Percentiles rank a stretch among this genome's conserved stretches.
These are phyloP conservation scores for Caenorhabditis afra DNA, from an alignment of 2,888 invertebrate species.

Conservation along the genomic window DNA sequence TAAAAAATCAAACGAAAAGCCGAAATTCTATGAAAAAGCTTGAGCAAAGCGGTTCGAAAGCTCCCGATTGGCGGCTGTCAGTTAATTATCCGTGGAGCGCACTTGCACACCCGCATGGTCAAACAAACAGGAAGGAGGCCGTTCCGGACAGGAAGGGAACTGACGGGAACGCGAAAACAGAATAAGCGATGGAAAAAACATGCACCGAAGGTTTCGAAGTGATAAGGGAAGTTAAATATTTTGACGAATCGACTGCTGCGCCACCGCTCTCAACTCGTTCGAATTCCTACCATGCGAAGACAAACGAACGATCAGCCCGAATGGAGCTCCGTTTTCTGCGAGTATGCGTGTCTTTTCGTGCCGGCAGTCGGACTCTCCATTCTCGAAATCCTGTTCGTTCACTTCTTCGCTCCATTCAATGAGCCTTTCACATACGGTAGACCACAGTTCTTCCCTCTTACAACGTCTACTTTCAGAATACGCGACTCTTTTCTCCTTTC, in stretches of 20 bases:
- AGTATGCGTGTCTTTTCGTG: neutral
- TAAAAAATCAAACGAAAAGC: neutral
- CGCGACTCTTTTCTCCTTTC: neutral
- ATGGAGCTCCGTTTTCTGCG: neutral
- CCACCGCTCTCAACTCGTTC: no score
- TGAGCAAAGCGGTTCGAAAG: slow-evolving; percentile 17
- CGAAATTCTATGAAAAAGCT: neutral
- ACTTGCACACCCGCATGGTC: slow-evolving; percentile 7
- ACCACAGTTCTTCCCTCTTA: neutral
- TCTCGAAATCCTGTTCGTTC: neutral
- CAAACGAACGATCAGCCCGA: neutral
- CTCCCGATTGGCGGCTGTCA: slow-evolving; percentile 27
- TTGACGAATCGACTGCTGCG: no score
- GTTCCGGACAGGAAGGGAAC: neutral
- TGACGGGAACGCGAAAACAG: neutral
- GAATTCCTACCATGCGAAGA: no score
- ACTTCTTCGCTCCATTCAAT: neutral
- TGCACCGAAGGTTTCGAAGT: slow-evolving; percentile 3
- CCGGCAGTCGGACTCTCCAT: neutral
- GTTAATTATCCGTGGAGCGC: slow-evolving; percentile 28
- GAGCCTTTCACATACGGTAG: neutral
- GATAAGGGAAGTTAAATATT: no score
- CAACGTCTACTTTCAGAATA: neutral
- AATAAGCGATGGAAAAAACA: neutral
- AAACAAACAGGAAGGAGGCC: neutral